These are phyloP conservation scores for Ceryle rudis DNA, from an alignment of 2,797 vertebrate species.

Conservation along the genomic window DNA sequence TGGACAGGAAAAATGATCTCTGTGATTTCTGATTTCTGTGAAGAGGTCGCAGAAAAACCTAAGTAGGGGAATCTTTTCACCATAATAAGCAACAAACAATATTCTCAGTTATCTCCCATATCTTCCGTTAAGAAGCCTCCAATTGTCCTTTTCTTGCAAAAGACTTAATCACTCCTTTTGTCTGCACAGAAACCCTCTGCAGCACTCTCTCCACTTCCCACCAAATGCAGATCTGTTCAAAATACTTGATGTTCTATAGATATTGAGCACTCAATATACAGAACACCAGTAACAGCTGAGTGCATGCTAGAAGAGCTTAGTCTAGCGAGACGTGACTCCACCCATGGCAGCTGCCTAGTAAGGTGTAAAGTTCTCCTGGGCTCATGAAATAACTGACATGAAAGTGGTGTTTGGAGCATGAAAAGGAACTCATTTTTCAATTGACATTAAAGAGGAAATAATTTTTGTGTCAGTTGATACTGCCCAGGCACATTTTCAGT, in stretches of 20 bases:
- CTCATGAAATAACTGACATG: constrained; percentile 16
- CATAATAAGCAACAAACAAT: not conserved
- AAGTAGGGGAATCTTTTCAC: not conserved
- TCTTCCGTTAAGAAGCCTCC: not conserved
- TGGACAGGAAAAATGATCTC: not conserved
- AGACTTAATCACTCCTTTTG: not conserved
- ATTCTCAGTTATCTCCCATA: not conserved
- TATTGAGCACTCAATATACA: not conserved
- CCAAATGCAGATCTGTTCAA: not conserved
- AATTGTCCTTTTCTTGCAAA: not conserved
- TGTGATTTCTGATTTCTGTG: rapidly evolving
- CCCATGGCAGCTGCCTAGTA: not conserved
- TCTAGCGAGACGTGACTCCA: not conserved
- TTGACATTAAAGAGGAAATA: constrained; percentile 43
- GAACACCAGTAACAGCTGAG: not conserved
- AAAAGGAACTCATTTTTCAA: constrained; percentile 52
- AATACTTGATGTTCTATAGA: not conserved
- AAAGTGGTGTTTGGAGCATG: constrained; percentile 32
- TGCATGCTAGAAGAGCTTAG: rapidly evolving
- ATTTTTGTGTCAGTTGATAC: constrained; percentile 51
- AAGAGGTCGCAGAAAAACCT: not conserved
- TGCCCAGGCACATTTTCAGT: constrained; percentile 41
- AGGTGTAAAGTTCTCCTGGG: not conserved
- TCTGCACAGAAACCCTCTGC: not conserved
- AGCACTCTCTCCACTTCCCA: not conserved